Base-by-base conservation (phyloP, 2,113 vertebrate species). In the Ornithorhynchus anatinus region DNA sequence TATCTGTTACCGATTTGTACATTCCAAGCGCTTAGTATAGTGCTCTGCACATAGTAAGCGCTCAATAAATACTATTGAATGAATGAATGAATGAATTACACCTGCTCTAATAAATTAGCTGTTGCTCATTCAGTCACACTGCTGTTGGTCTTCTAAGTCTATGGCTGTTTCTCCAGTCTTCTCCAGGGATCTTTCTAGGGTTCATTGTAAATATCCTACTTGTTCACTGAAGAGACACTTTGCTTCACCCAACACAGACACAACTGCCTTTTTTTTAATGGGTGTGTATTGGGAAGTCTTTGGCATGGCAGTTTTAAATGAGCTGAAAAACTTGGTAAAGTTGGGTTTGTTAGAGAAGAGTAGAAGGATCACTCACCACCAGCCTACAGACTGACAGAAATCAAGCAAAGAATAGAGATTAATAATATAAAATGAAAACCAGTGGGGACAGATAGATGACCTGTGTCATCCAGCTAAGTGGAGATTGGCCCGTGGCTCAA, bases 341-440 rank as follows among this genome's bases (percentile, higher is more conserved):
- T 72, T 74, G 83, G 66, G 77, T 69, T 51, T 82, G 65, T 64
- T 33, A 74, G 67, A 63, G 61, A 43, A 38, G 57, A 57, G 82
- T 52, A 38, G 51, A 13, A 13, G 29, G 42, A 40, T 15, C 52
- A 61, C 70, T 73, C 29, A 71, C 17, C 56, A 14, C 1, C 31
- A 53, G 66, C 72, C 64, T 74, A 76, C 65, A 73, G 42, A 45
- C 64, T 66, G 25, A 23, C 59, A 47, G 47, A 23, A 36, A 80
- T 62, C 65, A 73, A 33, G 75, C 22, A 45, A 5, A 44, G 42
- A 44, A 5, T 47, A 13, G 15, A 7, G n/a, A 47, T 47, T 47
- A n/a, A n/a, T n/a, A n/a, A n/a, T n/a, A n/a, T n/a, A n/a, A n/a
- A n/a, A n/a, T n/a, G n/a, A n/a, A n/a, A n/a, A n/a, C n/a, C n/a